phyloP scores from a whole-genome alignment of 64 coral and sea anemone species.

The Acropora yongei region DNA sequence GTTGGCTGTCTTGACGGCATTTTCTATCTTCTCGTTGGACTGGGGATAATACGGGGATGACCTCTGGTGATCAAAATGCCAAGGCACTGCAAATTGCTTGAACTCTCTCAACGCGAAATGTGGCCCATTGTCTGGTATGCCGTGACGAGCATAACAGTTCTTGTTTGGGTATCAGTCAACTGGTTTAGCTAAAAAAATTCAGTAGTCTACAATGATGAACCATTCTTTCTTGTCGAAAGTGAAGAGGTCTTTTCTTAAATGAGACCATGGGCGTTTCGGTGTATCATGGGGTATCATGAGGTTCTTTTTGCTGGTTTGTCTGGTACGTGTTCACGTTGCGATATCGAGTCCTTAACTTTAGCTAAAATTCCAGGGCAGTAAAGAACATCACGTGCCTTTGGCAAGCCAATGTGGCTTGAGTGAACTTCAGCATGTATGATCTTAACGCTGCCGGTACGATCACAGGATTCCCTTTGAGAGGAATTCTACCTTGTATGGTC shows the following conservation, averaged over 20 bases:
- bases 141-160: slow-evolving; percentile 14
- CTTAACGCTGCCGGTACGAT: slow-evolving; percentile 36
- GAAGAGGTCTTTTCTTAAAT: slow-evolving; percentile 31
- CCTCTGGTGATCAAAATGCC: slow-evolving; percentile 42
- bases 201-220: slow-evolving; percentile 45
- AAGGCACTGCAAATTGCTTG: background rate
- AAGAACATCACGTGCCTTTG: slow-evolving; percentile 21
- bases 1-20: slow-evolving; percentile 34
- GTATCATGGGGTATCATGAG: slow-evolving; percentile 8
- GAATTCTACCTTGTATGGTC: slow-evolving; percentile 3
- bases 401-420: slow-evolving; percentile 50
- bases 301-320: slow-evolving; percentile 53
- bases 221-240: slow-evolving; percentile 34
- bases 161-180: background rate
- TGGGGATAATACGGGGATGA: slow-evolving; percentile 28
- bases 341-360: too few relatives aligned
- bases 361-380: slow-evolving; percentile 55
- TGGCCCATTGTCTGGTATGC: slow-evolving; percentile 62
- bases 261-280: slow-evolving; percentile 45
- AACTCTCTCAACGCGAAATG: slow-evolving; percentile 1
- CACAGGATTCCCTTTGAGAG: slow-evolving; percentile 29
- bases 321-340: slow-evolving; percentile 16
- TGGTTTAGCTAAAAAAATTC: slow-evolving; percentile 40
- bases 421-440: slow-evolving; percentile 37
- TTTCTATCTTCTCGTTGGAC: slow-evolving; percentile 55